These are phyloP conservation scores for Zaprionus gabonicus DNA, from an alignment of 1,140 invertebrate genomes.

Conservation along the genomic window DNA sequence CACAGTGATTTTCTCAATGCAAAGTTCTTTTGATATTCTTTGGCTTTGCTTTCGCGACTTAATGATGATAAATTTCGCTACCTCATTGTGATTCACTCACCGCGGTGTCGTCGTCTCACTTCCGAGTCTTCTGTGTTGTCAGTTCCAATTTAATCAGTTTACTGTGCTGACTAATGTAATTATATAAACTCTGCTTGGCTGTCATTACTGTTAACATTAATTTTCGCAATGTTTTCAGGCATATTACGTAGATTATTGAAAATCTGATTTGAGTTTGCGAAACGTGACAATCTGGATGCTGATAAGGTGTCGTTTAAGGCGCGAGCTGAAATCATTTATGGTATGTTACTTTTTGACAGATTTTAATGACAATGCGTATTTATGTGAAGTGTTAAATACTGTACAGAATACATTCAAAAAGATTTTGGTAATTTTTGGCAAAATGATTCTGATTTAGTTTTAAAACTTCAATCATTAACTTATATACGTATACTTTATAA, in stretches of 20 bases:
- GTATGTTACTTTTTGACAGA: not conserved
- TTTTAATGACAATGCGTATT: not conserved
- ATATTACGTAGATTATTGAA: conserved; percentile 2
- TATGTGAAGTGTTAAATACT: too few species aligned
- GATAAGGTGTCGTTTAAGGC: not conserved
- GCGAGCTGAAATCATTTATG: not conserved
- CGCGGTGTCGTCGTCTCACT: not conserved
- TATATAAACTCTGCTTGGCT: conserved; percentile 27
- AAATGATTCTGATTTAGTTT: too few species aligned
- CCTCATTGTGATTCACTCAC: conserved; percentile 32
- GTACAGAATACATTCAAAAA: too few species aligned
- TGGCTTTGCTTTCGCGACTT: conserved; percentile 22
- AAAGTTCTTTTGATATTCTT: conserved; percentile 31
- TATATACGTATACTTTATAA: too few species aligned
- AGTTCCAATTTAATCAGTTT: conserved; percentile 41
- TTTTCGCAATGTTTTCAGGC: conserved; percentile 21
- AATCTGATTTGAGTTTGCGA: conserved; percentile 17
- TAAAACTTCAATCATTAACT: too few species aligned
- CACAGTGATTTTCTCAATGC: not conserved
- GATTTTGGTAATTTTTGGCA: too few species aligned
- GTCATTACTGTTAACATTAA: conserved; percentile 30
- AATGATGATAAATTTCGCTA: conserved; percentile 48
- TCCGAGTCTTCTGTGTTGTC: not conserved
- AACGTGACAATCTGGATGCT: not conserved
- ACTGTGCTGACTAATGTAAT: conserved; percentile 46